A percentile compares a stretch with the other conserved stretches of the same genome.
These are phyloP conservation scores for Myotis daubentonii DNA, from an alignment of 2,797 vertebrate genomes.

Conservation along the genomic window DNA sequence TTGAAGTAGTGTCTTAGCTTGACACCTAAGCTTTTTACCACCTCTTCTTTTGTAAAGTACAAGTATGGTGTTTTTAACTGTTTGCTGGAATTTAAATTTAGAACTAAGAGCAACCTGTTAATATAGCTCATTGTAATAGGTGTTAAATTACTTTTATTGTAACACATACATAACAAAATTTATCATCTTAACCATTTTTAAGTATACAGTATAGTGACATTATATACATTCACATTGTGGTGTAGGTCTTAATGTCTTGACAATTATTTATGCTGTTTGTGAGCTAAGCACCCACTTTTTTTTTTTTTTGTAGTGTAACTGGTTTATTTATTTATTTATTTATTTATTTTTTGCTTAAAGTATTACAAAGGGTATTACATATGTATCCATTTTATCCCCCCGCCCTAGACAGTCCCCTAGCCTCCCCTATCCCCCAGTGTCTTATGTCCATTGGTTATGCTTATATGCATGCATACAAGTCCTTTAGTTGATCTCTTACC, in stretches of 20 bases:
- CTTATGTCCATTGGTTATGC: too few species aligned
- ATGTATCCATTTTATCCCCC: too few species aligned
- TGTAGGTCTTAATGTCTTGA: background rate
- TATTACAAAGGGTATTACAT: too few species aligned
- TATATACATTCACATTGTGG: background rate
- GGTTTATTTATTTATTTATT: too few species aligned
- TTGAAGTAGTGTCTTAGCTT: background rate
- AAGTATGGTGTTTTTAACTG: background rate
- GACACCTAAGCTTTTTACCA: background rate
- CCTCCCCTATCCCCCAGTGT: too few species aligned
- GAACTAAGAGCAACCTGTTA: constrained; percentile 9
- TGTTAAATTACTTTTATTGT: constrained; percentile 6
- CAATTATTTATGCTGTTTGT: constrained; percentile 12
- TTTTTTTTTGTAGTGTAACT: too few species aligned
- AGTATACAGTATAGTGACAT: background rate
- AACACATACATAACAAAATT: background rate
- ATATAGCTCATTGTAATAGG: background rate
- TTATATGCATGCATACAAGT: too few species aligned
- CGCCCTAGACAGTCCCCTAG: too few species aligned
- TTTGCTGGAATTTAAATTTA: constrained; percentile 41
- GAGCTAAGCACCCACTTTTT: background rate
- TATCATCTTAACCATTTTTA: background rate
- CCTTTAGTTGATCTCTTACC: too few species aligned
- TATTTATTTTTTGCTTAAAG: too few species aligned
- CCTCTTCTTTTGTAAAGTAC: background rate